These are phyloP conservation scores for Rana temporaria DNA, from an alignment of 2,113 vertebrate species.

Conservation along the genomic window DNA sequence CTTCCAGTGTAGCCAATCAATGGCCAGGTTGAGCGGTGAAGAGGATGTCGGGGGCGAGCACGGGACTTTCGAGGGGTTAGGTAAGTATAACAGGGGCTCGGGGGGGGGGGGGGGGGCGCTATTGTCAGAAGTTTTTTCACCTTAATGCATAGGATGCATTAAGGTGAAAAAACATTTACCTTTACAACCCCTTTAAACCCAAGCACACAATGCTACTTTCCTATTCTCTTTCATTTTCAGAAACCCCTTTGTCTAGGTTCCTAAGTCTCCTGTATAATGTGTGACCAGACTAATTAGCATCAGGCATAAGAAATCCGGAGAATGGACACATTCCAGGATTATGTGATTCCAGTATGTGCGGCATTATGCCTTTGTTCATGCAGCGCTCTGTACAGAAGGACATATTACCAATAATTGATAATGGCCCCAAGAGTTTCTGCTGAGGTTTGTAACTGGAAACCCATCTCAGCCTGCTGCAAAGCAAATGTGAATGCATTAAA, in stretches of 20 bases:
- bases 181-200: no score
- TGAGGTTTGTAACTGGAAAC: slow-evolving; percentile 41
- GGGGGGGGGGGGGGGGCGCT: no score
- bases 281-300: slow-evolving; percentile 14
- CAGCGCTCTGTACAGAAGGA: slow-evolving; percentile 1
- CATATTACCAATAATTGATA: slow-evolving; percentile 40
- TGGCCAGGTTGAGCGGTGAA: no score
- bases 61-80: no score
- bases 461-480: not conserved
- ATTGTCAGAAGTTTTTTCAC: no score
- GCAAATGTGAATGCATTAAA: slow-evolving; percentile 20
- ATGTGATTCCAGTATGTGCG: not conserved
- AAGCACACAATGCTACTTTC: no score
- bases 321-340: slow-evolving; percentile 8
- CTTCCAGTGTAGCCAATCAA: no score
- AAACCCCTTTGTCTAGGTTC: not conserved
- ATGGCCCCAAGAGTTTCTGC: slow-evolving; percentile 19
- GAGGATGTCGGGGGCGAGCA: no score
- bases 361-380: slow-evolving; percentile 9
- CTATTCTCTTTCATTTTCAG: not conserved
- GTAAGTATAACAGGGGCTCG: no score
- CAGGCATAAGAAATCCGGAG: slow-evolving; percentile 3
- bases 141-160: no score
- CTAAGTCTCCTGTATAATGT: not conserved
- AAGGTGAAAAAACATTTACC: no score